Conservation (phyloP, 2,888 invertebrate species). For the Patella depressa region DNA sequence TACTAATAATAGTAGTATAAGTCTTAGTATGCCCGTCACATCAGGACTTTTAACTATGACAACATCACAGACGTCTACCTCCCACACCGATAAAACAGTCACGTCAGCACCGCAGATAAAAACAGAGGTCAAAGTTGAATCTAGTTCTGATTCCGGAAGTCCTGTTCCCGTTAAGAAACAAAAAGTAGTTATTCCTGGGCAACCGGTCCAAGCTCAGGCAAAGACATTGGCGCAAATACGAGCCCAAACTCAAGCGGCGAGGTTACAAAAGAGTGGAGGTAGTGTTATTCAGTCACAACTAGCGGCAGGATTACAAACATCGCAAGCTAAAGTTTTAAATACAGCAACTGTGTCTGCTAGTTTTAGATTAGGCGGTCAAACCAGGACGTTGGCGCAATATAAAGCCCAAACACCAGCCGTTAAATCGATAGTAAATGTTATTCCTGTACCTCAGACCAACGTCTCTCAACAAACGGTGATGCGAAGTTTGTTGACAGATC, state of each 20-base stretch:
- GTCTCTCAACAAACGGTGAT: conserved; percentile 23
- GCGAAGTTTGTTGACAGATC: conserved; percentile 14
- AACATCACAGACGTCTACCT: neutral
- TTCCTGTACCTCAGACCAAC: conserved; percentile 21
- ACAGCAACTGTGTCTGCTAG: neutral
- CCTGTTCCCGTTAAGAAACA: conserved; percentile 37
- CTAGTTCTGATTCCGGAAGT: conserved; percentile 27
- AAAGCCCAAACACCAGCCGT: conserved; percentile 64
- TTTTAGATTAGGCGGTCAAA: conserved; percentile 28
- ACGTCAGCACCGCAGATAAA: too few relatives aligned
- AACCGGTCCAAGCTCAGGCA: conserved; percentile 47
- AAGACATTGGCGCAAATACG: conserved; percentile 59
- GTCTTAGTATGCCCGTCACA: conserved; percentile 4
- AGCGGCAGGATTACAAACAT: conserved; percentile 20
- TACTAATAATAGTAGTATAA: neutral
- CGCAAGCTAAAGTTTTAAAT: neutral
- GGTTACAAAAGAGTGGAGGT: conserved; percentile 43
- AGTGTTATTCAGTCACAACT: conserved; percentile 21
- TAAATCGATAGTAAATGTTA: conserved; percentile 10
- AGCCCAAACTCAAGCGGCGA: conserved; percentile 57
- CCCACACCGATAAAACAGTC: neutral
- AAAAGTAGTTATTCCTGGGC: conserved; percentile 17
- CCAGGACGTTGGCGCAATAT: conserved; percentile 68
- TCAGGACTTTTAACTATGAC: neutral
- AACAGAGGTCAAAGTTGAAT: conserved; percentile 19